Conservation (phyloP, 2,113 vertebrate genomes). For the Ceyx cyanopectus region DNA sequence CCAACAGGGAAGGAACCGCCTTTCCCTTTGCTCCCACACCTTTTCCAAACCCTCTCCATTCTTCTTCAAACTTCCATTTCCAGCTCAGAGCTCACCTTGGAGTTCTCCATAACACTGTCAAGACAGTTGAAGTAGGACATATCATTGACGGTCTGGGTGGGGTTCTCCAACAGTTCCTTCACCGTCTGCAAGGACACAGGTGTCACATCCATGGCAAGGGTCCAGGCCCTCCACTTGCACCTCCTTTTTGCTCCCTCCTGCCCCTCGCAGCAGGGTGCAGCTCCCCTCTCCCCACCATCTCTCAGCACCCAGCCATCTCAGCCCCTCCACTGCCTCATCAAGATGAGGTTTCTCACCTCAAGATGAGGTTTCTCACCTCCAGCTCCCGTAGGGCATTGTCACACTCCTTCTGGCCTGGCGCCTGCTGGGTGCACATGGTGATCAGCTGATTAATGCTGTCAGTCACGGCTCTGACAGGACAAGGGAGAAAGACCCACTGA, state of each 20-base stretch:
- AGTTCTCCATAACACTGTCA: conserved; percentile 99
- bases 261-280: accelerated
- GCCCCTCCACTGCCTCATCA: neutral
- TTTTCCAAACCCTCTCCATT: neutral
- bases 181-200: conserved; percentile 82
- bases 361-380: conserved; percentile 78
- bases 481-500: neutral
- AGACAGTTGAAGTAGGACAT: conserved; percentile 97
- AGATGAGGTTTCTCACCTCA: conserved; percentile 70
- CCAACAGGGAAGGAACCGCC: neutral
- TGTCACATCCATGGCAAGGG: neutral
- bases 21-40: neutral
- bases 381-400: conserved; percentile 94
- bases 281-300: neutral
- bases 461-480: conserved; percentile 85
- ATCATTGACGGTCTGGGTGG: conserved; percentile 91
- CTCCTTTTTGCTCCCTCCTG: neutral
- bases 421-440: conserved; percentile 98
- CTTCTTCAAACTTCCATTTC: neutral
- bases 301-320: neutral
- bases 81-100: conserved; percentile 82
- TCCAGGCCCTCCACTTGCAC: neutral
- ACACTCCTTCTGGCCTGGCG: conserved; percentile 95
- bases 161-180: conserved; percentile 93
- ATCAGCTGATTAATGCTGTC: conserved; percentile 99